phyloP scores from a whole-genome alignment of 2,797 vertebrate species.

The Gouania willdenowi region DNA sequence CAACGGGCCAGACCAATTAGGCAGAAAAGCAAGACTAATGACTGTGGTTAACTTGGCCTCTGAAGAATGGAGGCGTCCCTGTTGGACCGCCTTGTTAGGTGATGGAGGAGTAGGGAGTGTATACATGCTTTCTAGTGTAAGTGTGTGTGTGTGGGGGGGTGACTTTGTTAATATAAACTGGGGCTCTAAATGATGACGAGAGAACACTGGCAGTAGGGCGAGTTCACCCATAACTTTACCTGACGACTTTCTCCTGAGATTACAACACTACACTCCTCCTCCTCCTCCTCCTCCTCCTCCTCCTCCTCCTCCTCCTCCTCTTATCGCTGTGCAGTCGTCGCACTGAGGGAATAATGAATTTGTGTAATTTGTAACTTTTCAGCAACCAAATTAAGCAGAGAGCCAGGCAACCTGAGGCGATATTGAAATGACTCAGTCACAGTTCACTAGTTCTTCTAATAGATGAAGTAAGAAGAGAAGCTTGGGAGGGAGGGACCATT shows the following conservation, averaged over 20 bases:
- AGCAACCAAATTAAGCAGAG: conserved; percentile 76
- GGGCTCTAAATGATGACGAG: conserved; percentile 60
- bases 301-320: conserved; percentile 35
- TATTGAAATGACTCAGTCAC: conserved; percentile 76
- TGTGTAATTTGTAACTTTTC: conserved; percentile 63
- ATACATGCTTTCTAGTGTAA: no score
- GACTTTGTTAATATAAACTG: conserved; percentile 41
- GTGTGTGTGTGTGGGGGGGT: conserved; percentile 16
- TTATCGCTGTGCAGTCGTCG: no score
- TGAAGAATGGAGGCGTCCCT: conserved; percentile 66
- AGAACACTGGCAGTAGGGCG: conserved; percentile 48
- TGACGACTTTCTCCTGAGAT: conserved; percentile 28
- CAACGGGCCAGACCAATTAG: conserved; percentile 68
- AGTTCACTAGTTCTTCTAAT: conserved; percentile 74
- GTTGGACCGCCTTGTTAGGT: conserved; percentile 51
- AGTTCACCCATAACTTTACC: conserved; percentile 35
- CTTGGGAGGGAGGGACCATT: conserved; percentile 26
- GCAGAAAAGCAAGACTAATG: conserved; percentile 74
- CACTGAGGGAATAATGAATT: conserved; percentile 49
- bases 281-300: conserved; percentile 40
- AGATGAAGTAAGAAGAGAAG: conserved; percentile 46
- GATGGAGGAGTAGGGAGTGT: conserved; percentile 48
- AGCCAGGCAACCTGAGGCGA: conserved; percentile 64
- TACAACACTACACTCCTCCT: conserved; percentile 29
- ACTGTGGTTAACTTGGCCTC: conserved; percentile 62